Conservation (phyloP, 2,888 invertebrate species). For the Cyclophora albipunctata region DNA sequence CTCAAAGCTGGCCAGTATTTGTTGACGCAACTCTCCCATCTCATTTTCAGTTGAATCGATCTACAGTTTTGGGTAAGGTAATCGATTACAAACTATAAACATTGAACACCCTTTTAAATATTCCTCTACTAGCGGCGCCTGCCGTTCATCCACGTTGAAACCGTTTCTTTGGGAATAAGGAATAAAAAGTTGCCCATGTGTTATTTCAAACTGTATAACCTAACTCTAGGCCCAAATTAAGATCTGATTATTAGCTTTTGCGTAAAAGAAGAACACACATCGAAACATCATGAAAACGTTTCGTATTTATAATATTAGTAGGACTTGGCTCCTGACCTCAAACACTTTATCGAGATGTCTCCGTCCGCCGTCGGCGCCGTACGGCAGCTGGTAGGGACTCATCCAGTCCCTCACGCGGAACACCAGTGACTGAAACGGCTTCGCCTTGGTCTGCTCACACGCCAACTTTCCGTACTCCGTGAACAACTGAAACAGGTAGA, state of each 20-base stretch:
- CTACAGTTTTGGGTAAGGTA: neutral
- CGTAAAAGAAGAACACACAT: too few relatives aligned
- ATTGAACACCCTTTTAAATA: too few relatives aligned
- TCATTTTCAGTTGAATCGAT: conserved; percentile 62
- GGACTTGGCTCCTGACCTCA: conserved; percentile 1
- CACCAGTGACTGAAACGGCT: conserved; percentile 86
- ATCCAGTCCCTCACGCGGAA: conserved; percentile 94
- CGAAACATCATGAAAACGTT: too few relatives aligned
- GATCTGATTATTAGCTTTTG: too few relatives aligned
- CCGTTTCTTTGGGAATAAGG: too few relatives aligned
- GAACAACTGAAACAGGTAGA: conserved; percentile 11
- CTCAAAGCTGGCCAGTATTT: conserved; percentile 88
- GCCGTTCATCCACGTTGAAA: too few relatives aligned
- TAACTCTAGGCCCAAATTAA: too few relatives aligned
- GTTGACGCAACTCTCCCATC: conserved; percentile 86
- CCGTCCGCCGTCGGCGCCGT: conserved; percentile 88
- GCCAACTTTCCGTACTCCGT: conserved; percentile 78
- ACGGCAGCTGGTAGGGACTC: conserved; percentile 91
- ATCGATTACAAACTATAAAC: too few relatives aligned
- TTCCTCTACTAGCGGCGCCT: too few relatives aligned
- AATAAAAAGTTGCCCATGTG: too few relatives aligned
- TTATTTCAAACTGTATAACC: too few relatives aligned
- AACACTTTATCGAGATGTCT: conserved; percentile 77
- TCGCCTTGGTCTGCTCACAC: conserved; percentile 90
- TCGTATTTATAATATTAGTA: too few relatives aligned